Evolutionary conservation across 2,113 vertebrate genomes (phyloP).

Genomic region (Octodon degus): DNA sequence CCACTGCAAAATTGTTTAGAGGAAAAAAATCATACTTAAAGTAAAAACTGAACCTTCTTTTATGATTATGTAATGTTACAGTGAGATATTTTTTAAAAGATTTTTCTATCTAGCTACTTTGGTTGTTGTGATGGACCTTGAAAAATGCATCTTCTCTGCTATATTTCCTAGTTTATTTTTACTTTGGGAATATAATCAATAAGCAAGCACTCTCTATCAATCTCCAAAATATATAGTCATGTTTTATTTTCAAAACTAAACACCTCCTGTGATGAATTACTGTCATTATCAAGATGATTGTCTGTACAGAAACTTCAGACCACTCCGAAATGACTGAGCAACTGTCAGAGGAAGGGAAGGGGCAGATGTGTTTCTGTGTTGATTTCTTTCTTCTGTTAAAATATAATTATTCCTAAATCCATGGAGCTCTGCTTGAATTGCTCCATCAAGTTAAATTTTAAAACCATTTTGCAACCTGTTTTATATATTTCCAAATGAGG

Average conservation of each 20-base stretch:
- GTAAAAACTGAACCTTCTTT: not conserved
- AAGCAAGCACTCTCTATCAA: constrained; percentile 81
- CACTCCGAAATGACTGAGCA: constrained; percentile 48
- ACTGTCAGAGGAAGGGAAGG: constrained; percentile 62
- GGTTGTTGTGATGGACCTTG: constrained; percentile 34
- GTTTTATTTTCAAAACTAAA: constrained; percentile 83
- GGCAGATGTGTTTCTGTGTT: constrained; percentile 34
- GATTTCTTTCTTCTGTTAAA: constrained; percentile 57
- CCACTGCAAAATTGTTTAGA: constrained; percentile 17
- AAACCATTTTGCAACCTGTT: constrained; percentile 3
- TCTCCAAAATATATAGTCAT: constrained; percentile 77
- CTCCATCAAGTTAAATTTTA: constrained; percentile 29
- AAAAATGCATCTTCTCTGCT: constrained; percentile 66
- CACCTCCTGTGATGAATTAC: constrained; percentile 84
- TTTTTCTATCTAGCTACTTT: constrained; percentile 1
- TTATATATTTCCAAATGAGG: constrained; percentile 21
- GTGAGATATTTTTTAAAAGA: constrained; percentile 37
- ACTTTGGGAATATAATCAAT: constrained; percentile 76
- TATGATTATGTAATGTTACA: not conserved
- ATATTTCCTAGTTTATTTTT: constrained; percentile 36
- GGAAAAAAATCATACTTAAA: not conserved
- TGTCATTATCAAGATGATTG: constrained; percentile 83
- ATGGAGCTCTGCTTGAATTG: constrained; percentile 44
- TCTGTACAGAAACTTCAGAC: constrained; percentile 70
- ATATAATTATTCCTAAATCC: constrained; percentile 68